Percentiles rank a stretch among this genome's conserved stretches.
Conservation (phyloP, 2,888 invertebrate species). For the Lapara coniferarum region DNA sequence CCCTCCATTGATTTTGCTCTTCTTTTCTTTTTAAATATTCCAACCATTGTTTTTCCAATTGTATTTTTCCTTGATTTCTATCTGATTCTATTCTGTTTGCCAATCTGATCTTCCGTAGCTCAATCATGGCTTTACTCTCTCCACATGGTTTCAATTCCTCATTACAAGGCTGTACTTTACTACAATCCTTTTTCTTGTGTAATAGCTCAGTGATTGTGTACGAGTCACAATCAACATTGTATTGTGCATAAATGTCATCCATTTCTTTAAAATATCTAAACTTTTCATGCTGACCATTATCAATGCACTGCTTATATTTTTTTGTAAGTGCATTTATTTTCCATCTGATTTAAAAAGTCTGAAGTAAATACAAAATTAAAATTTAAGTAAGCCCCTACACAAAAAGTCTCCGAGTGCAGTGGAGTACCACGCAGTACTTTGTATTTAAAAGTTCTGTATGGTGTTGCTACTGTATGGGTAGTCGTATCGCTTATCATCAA, state of each 20-base stretch:
- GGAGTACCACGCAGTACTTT: too few species aligned
- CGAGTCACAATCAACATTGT: constrained; percentile 54
- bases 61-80: constrained; percentile 56
- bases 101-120: constrained; percentile 58
- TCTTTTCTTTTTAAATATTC: constrained; percentile 57
- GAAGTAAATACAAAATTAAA: too few species aligned
- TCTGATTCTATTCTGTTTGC: constrained; percentile 60
- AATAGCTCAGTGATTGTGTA: constrained; percentile 46
- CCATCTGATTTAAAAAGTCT: constrained; percentile 64
- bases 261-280: constrained; percentile 61
- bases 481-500: too few species aligned
- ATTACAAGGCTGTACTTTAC: constrained; percentile 30
- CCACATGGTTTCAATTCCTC: constrained; percentile 32
- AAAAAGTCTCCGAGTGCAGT: too few species aligned
- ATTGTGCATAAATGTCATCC: constrained; percentile 56
- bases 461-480: too few species aligned
- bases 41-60: constrained; percentile 61
- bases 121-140: constrained; percentile 56
- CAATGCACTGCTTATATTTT: constrained; percentile 58
- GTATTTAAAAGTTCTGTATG: too few species aligned
- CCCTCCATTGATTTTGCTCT: constrained; percentile 46
- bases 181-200: constrained; percentile 41
- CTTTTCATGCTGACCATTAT: constrained; percentile 51
- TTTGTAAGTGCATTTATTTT: constrained; percentile 65
- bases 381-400: too few species aligned